Conservation (phyloP, 2,888 invertebrate species). For the Rapana venosa region DNA sequence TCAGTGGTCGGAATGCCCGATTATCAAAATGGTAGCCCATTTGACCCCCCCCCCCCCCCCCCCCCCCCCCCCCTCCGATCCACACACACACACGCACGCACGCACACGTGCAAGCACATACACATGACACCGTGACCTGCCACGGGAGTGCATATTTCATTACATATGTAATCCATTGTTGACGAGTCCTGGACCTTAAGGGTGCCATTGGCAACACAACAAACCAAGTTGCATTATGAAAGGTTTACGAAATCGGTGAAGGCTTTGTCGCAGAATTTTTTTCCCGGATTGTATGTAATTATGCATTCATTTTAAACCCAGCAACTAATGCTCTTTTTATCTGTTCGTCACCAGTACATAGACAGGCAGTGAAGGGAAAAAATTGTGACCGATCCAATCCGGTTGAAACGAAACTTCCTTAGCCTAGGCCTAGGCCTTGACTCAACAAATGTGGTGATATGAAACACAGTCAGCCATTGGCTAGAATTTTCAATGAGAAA, state of each 20-base stretch:
- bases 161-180: not conserved
- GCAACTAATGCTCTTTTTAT: not conserved
- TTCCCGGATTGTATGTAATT: not conserved
- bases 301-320: not conserved
- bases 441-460: not conserved
- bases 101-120: no score
- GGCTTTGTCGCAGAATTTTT: not conserved
- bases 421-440: not conserved
- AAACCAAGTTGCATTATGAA: not conserved
- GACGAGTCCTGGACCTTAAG: not conserved
- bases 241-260: not conserved
- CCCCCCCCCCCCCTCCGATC: no score
- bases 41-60: no score
- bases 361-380: not conserved
- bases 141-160: not conserved
- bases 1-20: no score
- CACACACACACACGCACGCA: no score
- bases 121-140: not conserved
- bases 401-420: not conserved
- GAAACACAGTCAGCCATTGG: conserved; percentile 28
- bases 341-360: not conserved
- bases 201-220: not conserved
- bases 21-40: no score
- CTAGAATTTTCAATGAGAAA: not conserved
- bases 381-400: not conserved